phyloP scores from a whole-genome alignment of 2,113 vertebrate species.

The Poecile atricapillus region DNA sequence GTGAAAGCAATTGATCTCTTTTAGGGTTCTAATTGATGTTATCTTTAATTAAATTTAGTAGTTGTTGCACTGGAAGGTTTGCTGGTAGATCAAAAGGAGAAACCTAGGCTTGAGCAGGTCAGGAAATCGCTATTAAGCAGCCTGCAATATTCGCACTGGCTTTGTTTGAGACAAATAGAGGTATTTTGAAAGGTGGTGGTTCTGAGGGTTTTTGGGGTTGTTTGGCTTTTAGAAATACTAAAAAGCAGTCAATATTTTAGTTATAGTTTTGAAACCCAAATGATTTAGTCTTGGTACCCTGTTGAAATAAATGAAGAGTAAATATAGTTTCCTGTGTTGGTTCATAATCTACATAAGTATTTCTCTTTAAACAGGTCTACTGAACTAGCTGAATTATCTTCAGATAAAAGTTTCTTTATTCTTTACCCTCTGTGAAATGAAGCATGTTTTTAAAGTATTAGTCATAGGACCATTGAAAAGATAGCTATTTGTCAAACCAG shows the following conservation, averaged over 20 bases:
- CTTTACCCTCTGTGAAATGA: background rate
- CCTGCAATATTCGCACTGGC: background rate
- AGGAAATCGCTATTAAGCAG: background rate
- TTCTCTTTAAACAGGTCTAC: background rate
- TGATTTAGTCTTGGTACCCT: background rate
- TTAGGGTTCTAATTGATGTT: background rate
- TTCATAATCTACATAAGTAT: background rate
- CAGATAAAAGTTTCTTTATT: background rate
- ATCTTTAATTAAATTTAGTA: background rate
- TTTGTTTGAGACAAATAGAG: background rate
- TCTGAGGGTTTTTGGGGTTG: background rate
- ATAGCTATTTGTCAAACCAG: background rate
- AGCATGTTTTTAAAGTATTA: background rate
- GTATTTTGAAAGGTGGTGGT: background rate
- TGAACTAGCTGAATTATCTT: background rate
- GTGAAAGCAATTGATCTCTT: background rate
- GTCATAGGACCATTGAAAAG: background rate
- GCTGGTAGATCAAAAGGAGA: background rate
- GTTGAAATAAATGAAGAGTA: background rate
- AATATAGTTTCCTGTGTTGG: background rate
- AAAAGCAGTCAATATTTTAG: background rate
- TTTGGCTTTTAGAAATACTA: background rate
- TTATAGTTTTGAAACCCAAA: background rate
- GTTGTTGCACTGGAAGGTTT: background rate
- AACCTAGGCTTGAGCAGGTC: background rate